Evolutionary conservation across 2,888 invertebrate genomes (phyloP), one percentile per base, ranked within the genome.

Genomic region (Pseudococcus jackbeardsleyi): DNA sequence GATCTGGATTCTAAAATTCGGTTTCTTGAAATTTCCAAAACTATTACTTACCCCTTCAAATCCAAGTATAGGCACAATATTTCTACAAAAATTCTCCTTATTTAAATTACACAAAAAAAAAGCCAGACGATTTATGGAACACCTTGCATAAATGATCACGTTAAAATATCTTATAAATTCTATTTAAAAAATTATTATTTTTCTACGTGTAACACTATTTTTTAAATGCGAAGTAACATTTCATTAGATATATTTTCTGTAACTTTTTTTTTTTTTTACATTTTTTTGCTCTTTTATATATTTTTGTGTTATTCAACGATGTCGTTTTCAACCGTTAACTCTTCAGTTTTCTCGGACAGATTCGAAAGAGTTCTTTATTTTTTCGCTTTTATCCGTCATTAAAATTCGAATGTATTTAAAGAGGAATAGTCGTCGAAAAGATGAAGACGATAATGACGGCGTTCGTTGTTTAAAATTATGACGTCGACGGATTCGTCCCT

Each of bases 401-500:
- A 79, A 79, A 79, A 79, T 79, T 79, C 42, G 79, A 79, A 79
- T 42, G 79, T 42, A 19, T 79, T 79, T 79, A 79, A 42, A 79
- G 26, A 79, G 42, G 42, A 79, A 79, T 79, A 79, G 46, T 79
- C 84, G 84, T 54, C 84, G 84, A 79, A 54, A 86, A 39, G 86
- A 42, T 64, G 86, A 64, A 86, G 86, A 86, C 64, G 64, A 64
- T 64, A 64, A 64, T 86, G 86, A 86, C 64, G 86, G 33, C 64
- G 86, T 64, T 86, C 64, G 64, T 33, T 64, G 54, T 86, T 86
- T 64, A 86, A 86, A 86, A 86, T 86, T 86, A 59, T 59, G 64
- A 86, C 86, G 86, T 86, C 64, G 86, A 86, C 64, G 86, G 42
- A 86, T 86, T 64, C 59, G 64, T 86, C 64, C 64, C 64, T 86